A percentile compares a stretch with the other conserved stretches of the same genome.
Conservation (phyloP, 2,113 vertebrate species). For the Orthochromis malagaraziensis region DNA sequence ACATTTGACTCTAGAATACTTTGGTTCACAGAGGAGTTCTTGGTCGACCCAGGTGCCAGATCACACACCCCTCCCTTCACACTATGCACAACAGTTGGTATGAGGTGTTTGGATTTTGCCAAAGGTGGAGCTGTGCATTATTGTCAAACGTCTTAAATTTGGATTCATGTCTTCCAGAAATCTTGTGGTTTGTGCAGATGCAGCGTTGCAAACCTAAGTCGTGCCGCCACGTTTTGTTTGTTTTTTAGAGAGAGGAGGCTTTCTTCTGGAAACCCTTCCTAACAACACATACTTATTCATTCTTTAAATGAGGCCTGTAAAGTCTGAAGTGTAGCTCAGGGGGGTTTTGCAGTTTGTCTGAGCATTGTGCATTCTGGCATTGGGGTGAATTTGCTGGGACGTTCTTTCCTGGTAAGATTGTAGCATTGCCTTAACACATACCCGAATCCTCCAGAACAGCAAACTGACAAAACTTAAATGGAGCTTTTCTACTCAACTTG, state of each 20-base stretch:
- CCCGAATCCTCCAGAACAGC: background rate
- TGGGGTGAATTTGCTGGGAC: background rate
- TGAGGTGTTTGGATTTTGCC: background rate
- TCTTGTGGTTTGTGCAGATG: background rate
- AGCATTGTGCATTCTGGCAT: background rate
- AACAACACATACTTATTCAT: background rate
- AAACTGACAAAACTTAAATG: background rate
- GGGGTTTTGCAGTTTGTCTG: fast-evolving
- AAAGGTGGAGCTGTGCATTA: background rate
- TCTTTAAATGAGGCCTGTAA: background rate
- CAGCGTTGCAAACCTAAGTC: background rate
- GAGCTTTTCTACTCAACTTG: background rate
- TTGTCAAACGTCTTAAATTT: background rate
- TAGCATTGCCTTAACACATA: background rate
- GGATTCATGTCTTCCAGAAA: background rate
- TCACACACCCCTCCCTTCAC: background rate
- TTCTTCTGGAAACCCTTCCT: background rate
- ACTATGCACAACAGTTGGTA: background rate
- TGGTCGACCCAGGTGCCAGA: background rate
- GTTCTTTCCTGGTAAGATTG: background rate
- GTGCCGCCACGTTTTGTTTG: background rate
- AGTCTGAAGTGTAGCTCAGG: background rate
- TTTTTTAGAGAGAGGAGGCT: background rate
- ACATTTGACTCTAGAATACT: background rate
- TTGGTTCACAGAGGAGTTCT: background rate